Evolutionary conservation across 2,797 vertebrate species (phyloP).

Genomic region (Dermochelys coriacea): DNA sequence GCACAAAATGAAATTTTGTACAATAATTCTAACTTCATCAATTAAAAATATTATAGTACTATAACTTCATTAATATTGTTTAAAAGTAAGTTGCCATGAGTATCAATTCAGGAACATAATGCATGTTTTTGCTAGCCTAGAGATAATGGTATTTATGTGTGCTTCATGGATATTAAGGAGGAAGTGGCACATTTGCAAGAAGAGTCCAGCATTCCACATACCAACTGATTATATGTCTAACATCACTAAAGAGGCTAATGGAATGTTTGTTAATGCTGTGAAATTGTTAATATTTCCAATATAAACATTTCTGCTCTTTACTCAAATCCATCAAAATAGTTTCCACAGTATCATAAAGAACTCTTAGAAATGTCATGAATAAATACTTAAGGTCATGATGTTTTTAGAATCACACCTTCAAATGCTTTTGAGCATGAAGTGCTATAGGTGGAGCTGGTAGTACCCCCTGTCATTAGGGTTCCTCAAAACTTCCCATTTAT

Average conservation of each 20-base stretch:
- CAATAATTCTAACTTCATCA: no score
- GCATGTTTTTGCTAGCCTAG: background rate
- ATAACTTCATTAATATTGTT: background rate
- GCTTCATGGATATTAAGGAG: background rate
- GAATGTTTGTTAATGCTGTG: background rate
- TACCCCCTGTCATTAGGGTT: background rate
- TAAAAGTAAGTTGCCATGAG: background rate
- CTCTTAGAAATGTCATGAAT: background rate
- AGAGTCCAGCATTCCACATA: background rate
- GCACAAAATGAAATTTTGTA: background rate
- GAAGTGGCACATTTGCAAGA: background rate
- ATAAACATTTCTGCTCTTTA: background rate
- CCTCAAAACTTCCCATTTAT: background rate
- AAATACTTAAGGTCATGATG: background rate
- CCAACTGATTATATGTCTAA: background rate
- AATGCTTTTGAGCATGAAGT: background rate
- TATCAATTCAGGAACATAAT: background rate
- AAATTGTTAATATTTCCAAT: background rate
- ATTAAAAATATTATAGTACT: background rate
- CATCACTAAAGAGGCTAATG: background rate
- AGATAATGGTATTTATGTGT: background rate
- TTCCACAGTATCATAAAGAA: background rate
- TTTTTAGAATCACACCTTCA: background rate
- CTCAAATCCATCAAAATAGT: background rate
- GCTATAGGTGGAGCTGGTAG: background rate